These are phyloP conservation scores for Forbesichthys papilliferus DNA, from an alignment of 2,113 vertebrate genomes.

Conservation along the genomic window DNA sequence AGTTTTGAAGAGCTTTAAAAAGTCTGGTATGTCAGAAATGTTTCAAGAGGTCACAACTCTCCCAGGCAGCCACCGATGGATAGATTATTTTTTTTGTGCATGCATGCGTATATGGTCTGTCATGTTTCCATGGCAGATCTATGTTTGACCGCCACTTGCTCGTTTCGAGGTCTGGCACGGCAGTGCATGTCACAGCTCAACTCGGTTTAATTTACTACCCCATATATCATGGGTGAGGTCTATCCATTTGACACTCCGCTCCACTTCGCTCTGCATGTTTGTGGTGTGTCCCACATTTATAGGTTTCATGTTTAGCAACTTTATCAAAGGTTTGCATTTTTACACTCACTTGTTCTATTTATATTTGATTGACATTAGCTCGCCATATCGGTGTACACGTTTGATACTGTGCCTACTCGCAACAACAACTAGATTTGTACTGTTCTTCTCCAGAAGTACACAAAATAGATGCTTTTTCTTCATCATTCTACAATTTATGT, in stretches of 20 bases:
- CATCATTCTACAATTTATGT: not conserved
- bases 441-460: too few relatives aligned
- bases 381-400: not conserved
- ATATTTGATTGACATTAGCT: not conserved
- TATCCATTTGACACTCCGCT: conserved; percentile 8
- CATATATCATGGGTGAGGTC: conserved; percentile 15
- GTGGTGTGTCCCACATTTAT: not conserved
- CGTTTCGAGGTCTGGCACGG: not conserved
- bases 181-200: conserved; percentile 17
- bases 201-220: conserved; percentile 25
- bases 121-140: conserved; percentile 6
- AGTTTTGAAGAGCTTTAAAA: conserved; percentile 44
- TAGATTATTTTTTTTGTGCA: conserved; percentile 4
- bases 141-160: conserved; percentile 12
- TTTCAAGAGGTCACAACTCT: conserved; percentile 17
- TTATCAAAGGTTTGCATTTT: not conserved
- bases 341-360: not conserved
- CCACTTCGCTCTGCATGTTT: not conserved
- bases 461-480: conserved; percentile 2
- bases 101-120: not conserved
- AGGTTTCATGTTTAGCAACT: too few relatives aligned
- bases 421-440: not conserved
- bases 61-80: not conserved
- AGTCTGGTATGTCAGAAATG: conserved; percentile 47
- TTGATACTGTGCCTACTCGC: not conserved